A percentile compares a stretch with the other conserved stretches of the same genome.
phyloP scores from a whole-genome alignment of 64 coral and sea anemone genomes.

The Montipora sp. region DNA sequence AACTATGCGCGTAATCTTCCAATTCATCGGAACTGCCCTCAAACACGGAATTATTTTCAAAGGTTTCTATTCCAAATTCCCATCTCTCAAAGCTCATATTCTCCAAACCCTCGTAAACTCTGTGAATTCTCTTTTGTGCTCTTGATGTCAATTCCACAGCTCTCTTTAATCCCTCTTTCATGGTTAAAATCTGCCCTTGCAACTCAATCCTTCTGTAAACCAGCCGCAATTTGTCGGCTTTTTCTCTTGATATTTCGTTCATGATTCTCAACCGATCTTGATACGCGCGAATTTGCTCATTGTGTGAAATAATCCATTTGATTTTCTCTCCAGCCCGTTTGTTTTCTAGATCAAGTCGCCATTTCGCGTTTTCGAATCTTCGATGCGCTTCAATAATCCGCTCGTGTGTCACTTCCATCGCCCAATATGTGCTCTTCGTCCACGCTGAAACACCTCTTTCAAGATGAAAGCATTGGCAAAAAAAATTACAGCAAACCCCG shows the following conservation, averaged over 20 bases:
- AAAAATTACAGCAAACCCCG: neutral
- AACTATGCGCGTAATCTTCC: neutral
- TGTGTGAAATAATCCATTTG: neutral
- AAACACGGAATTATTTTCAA: neutral
- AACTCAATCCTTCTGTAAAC: slow-evolving; percentile 35
- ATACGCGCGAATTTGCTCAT: neutral
- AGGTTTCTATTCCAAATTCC: neutral
- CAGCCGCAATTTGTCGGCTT: slow-evolving; percentile 6
- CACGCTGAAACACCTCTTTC: neutral
- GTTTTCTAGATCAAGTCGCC: neutral
- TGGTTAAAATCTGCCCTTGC: neutral
- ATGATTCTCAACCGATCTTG: neutral
- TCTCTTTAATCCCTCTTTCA: slow-evolving; percentile 24
- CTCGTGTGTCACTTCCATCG: neutral
- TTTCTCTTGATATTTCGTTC: neutral
- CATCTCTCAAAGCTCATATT: slow-evolving; percentile 12
- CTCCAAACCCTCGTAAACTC: slow-evolving; percentile 1
- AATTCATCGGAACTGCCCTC: neutral
- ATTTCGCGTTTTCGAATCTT: neutral
- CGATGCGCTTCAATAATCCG: slow-evolving; percentile 17
- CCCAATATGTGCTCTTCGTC: neutral
- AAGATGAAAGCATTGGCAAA: neutral
- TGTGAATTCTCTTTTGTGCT: neutral
- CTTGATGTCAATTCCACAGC: slow-evolving; percentile 13
- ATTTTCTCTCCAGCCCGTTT: neutral